phyloP scores from a whole-genome alignment of 2,797 vertebrate species.

The Rhynchonycteris naso region DNA sequence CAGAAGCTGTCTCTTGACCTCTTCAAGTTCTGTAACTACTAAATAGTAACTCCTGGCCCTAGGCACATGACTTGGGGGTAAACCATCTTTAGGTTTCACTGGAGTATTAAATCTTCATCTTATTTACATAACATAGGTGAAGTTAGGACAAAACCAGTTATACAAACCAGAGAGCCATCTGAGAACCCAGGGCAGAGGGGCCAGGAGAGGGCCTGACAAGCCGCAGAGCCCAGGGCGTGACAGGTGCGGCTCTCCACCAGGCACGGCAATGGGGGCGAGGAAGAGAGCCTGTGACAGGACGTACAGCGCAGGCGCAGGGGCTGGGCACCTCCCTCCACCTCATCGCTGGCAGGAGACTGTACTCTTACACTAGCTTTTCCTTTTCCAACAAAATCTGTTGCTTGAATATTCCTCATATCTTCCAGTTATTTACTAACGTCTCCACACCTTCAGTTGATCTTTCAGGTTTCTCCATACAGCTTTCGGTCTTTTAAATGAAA shows the following conservation, averaged over 20 bases:
- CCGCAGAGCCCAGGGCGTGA: background rate
- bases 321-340: background rate
- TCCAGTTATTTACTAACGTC: conserved; percentile 2
- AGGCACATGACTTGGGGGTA: background rate
- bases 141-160: background rate
- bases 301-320: accelerated
- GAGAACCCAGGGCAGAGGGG: background rate
- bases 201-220: background rate
- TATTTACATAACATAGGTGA: background rate
- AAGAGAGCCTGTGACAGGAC: background rate
- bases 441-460: background rate
- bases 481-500: background rate
- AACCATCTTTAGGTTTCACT: background rate
- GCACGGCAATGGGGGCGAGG: accelerated
- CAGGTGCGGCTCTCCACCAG: accelerated
- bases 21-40: background rate
- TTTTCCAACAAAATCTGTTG: background rate
- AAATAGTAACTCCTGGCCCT: background rate
- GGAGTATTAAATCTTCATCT: background rate
- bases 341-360: background rate
- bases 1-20: background rate
- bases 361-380: background rate
- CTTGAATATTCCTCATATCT: background rate
- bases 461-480: background rate
- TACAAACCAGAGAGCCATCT: background rate